A percentile compares a stretch with the other conserved stretches of the same genome.
Conservation (phyloP, 2,888 invertebrate genomes). For the Orchestes rusci region DNA sequence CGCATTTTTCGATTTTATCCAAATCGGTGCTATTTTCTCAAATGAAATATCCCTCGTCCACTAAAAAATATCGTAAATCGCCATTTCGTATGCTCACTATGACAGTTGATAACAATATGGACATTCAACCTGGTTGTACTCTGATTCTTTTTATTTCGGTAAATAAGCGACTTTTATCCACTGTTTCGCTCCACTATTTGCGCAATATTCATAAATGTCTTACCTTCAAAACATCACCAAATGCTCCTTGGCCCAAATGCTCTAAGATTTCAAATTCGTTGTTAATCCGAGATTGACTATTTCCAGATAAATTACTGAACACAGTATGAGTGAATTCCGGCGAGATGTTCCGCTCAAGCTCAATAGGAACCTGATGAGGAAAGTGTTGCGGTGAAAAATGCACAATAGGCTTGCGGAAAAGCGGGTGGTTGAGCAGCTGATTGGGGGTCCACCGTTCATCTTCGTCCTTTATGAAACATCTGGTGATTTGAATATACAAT, state of each 20-base stretch:
- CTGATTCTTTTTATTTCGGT: no score
- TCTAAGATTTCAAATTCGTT: constrained; percentile 76
- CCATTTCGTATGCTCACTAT: no score
- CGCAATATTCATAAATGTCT: no score
- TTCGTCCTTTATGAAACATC: constrained; percentile 65
- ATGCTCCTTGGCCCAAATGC: constrained; percentile 88
- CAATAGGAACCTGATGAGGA: constrained; percentile 30
- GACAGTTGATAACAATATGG: constrained; percentile 2
- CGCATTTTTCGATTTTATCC: no score
- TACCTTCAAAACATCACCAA: constrained; percentile 93
- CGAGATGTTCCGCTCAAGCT: constrained; percentile 26
- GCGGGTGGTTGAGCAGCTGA: constrained; percentile 65
- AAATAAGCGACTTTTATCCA: no score
- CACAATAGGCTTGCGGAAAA: constrained; percentile 41
- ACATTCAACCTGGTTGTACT: neutral
- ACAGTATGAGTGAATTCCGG: constrained; percentile 37
- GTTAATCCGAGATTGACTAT: constrained; percentile 64
- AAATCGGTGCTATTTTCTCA: no score
- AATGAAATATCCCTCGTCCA: no score
- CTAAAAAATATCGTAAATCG: no score
- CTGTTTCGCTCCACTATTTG: no score
- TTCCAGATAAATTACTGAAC: constrained; percentile 26
- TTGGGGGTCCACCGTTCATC: constrained; percentile 66
- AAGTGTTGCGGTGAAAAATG: constrained; percentile 42
- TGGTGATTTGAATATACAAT: constrained; percentile 34